Base-by-base conservation (phyloP, 64 coral and sea anemone genomes). In the Orbicella faveolata region DNA sequence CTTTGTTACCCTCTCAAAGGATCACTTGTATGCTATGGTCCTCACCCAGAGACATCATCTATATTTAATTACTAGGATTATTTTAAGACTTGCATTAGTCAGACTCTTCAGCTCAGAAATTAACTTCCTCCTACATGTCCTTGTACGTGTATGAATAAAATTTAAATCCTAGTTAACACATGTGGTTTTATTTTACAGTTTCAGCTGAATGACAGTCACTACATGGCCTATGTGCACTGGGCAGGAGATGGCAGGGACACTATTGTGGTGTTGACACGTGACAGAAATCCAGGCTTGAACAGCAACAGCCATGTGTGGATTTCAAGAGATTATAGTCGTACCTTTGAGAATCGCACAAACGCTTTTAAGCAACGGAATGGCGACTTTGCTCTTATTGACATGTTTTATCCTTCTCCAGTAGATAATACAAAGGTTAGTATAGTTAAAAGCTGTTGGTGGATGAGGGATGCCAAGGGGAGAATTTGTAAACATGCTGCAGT, bases 291-390 rank as follows among this genome's bases (percentile, higher is more conserved):
- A 15, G 62, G 17, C 25, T 10, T 63, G 30, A 14, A 39, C 30
- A 97, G 95, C 35, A 97, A 92, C 79, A 97, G 95, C 76, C 82
- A 89, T 88, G 95, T 97, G 36, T 97, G 95, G 95, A 79, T 97
- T 13, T 97, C 95, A 2, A 94, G 88, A 54, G 79, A 97, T 18
- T 97, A 97, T 83, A 89, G 76, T 48, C 73, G 85, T 6, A 77
- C 67, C 77, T 87, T 94, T 41, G 33, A 69, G 37, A 97, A 97
- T 48, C 87, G 82, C 2, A 94, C 95, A 1, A 5, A 57, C 6
- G 20, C 59, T 25, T 97, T 97, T 69, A 94, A 78, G 62, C 25
- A 75, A 13, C 41, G 59, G 3, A 76, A 80, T 90, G 85, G 88
- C 4, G 75, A 18, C n/a, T 53, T 69, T 41, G 92, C 92, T 2